Percentiles rank a stretch among this genome's conserved stretches.
These are phyloP conservation scores for Chromoteleia sp. DNA, from an alignment of 2,888 invertebrate species.

Conservation along the genomic window DNA sequence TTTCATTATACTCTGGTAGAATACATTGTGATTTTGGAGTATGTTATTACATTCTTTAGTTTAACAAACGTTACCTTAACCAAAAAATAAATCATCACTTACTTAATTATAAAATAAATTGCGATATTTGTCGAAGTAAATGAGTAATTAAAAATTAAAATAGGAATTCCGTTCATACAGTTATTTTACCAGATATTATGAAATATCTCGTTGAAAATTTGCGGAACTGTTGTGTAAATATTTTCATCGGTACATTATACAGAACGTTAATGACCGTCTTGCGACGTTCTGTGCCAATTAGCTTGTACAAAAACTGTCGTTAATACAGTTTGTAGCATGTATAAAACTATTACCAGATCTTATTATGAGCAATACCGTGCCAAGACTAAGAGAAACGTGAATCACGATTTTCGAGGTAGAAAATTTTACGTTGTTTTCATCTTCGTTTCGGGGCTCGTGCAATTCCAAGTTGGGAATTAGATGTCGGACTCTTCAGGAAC, in stretches of 20 bases:
- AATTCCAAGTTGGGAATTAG: conserved; percentile 68
- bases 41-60: too few relatives aligned
- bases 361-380: conserved; percentile 68
- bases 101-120: too few relatives aligned
- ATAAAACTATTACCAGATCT: conserved; percentile 55
- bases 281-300: conserved; percentile 66
- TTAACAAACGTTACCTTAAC: too few relatives aligned
- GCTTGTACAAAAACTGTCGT: conserved; percentile 73
- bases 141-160: too few relatives aligned
- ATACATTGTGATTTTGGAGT: background rate
- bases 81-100: too few relatives aligned
- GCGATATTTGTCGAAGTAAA: background rate
- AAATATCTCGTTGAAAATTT: conserved; percentile 7
- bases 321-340: conserved; percentile 58
- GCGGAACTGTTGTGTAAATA: conserved; percentile 60
- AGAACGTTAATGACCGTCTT: conserved; percentile 39
- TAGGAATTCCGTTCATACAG: too few relatives aligned
- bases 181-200: background rate
- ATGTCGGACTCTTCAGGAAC: conserved; percentile 35
- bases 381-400: conserved; percentile 55
- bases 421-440: conserved; percentile 38
- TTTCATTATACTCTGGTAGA: conserved; percentile 6
- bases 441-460: conserved; percentile 68
- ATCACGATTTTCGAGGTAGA: conserved; percentile 31
- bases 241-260: conserved; percentile 45